Base-by-base conservation (phyloP, 2,888 invertebrate species). In the Pammene fasciana region DNA sequence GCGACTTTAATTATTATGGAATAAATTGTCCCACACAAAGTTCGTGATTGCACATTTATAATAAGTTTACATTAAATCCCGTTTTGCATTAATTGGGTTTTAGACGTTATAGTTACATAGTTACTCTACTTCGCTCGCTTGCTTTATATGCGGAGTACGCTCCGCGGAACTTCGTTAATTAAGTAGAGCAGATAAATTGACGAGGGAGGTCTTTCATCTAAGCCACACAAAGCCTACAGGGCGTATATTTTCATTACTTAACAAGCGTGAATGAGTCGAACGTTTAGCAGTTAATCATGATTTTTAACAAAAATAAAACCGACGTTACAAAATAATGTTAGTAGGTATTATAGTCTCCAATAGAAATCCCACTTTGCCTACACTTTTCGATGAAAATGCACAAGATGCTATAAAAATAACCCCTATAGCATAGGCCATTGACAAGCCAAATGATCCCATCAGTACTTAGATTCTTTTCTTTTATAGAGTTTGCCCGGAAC, bases 101-200 rank as follows among this genome's bases (percentile, higher is more conserved):
- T n/a, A n/a, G n/a, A n/a, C n/a, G n/a, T n/a, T 67, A 16, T 59
- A 68, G 57, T 65, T 36, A n/a, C 9, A 50, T 46, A 68, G 60
- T 60, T 67, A 61, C 70, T 71, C 68, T 68, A 36, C 54, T 72
- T 62, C 64, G 68, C 60, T 62, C 60, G 50, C 14, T 54, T 64
- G 65, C 48, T 65, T 48, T 62, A 46, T 70, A 72, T 73, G 75
- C 73, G 72, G 75, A 74, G 71, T 72, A 66, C 71, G 74, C 75
- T 64, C 64, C 71, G 72, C 74, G 74, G 81, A 80, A 80, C 78
- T 81, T 85, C 84, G 86, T 86, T 86, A 87, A 87, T 86, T 86
- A 88, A 89, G 79, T 87, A 84, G 86, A 86, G 85, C 85, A 88
- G 81, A 85, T 84, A 80, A 86, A 87, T 85, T 81, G 83, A 78